These are phyloP conservation scores for Apocheima hispidaria DNA, from an alignment of 2,888 invertebrate genomes.

Conservation along the genomic window DNA sequence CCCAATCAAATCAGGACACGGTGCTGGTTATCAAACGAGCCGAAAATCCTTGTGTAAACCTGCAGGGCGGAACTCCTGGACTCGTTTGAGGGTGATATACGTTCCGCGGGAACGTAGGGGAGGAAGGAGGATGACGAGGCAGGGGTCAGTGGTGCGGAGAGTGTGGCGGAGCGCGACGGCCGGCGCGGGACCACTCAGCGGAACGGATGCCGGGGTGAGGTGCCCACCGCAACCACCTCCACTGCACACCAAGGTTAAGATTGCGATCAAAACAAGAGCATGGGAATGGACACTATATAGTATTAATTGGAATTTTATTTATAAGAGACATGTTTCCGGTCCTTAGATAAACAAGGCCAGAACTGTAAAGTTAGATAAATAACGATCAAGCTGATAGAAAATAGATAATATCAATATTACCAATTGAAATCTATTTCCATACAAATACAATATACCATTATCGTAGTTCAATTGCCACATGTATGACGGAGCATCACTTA, in stretches of 20 bases:
- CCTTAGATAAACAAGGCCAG: not conserved
- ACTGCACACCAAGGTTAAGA: conserved; percentile 48
- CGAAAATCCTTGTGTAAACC: conserved; percentile 52
- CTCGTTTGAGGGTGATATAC: conserved; percentile 19
- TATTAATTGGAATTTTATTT: not conserved
- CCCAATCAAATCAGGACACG: conserved; percentile 15
- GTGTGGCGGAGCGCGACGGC: conserved; percentile 64
- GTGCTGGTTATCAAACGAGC: conserved; percentile 50
- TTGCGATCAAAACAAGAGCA: conserved; percentile 12
- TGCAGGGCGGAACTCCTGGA: conserved; percentile 47
- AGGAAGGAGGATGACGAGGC: conserved; percentile 35
- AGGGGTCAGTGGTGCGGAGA: conserved; percentile 64
- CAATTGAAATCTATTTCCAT: no score
- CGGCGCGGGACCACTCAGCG: conserved; percentile 62
- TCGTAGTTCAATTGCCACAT: no score
- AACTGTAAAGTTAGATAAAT: not conserved
- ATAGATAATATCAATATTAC: no score
- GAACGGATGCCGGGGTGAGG: conserved; percentile 63
- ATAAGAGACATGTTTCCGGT: not conserved
- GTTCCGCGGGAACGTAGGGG: conserved; percentile 35
- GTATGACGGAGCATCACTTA: no score
- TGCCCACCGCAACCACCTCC: conserved; percentile 55
- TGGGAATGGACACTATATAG: not conserved
- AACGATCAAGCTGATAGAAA: conserved; percentile 2
- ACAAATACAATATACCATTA: not conserved